These are phyloP conservation scores for Microcebus griseorufus DNA, from an alignment of 2,113 vertebrate species.

Conservation along the genomic window DNA sequence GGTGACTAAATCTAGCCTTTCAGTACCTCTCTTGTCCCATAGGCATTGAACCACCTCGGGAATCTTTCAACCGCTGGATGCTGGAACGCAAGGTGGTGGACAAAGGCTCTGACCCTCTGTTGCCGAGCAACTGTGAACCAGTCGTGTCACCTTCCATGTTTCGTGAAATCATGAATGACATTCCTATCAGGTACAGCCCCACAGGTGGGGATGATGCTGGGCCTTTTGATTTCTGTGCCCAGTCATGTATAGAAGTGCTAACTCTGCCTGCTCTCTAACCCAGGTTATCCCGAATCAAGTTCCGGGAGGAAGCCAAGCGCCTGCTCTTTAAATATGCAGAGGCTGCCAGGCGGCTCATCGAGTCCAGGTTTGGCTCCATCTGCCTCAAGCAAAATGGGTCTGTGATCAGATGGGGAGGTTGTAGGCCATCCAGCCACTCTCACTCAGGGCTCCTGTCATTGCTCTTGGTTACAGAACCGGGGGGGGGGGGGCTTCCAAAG, in stretches of 20 bases:
- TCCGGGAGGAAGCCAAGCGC: conserved; percentile 97
- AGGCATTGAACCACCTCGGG: conserved; percentile 97
- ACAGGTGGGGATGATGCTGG: not conserved
- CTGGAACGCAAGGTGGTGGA: conserved; percentile 97
- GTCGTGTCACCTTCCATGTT: conserved; percentile 98
- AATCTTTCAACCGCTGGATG: conserved; percentile 99
- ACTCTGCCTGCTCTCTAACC: not conserved
- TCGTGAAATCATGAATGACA: conserved; percentile 99
- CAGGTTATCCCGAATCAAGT: conserved; percentile 98
- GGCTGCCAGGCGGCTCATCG: conserved; percentile 97
- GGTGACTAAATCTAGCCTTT: not conserved
- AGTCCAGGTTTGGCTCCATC: conserved; percentile 91
- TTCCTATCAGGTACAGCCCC: conserved; percentile 93
- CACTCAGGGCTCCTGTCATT: not conserved
- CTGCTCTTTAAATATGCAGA: conserved; percentile 98
- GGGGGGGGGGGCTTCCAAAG: not conserved
- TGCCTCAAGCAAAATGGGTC: not conserved
- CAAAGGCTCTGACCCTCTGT: conserved; percentile 94
- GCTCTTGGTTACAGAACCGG: not conserved
- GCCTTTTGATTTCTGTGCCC: too few species aligned
- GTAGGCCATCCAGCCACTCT: not conserved
- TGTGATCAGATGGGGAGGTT: not conserved
- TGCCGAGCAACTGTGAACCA: conserved; percentile 96
- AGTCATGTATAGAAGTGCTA: not conserved
- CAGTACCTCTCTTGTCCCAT: not conserved